Percentiles rank a stretch among this genome's conserved stretches.
phyloP scores from a whole-genome alignment of 2,888 invertebrate species.

The Lissocephala sabroskyi region DNA sequence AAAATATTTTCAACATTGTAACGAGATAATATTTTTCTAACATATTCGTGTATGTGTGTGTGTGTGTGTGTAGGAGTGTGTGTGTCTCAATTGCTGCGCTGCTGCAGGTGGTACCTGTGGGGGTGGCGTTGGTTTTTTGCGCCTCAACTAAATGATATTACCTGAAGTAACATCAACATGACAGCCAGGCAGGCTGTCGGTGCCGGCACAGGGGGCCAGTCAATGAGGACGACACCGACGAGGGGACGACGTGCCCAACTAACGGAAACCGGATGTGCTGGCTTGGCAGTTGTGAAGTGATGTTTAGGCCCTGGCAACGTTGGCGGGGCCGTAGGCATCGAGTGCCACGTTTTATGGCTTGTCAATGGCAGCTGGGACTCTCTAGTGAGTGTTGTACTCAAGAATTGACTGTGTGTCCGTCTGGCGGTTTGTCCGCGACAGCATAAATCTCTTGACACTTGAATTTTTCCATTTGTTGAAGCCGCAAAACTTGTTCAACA shows the following conservation, averaged over 20 bases:
- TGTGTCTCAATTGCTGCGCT: background rate
- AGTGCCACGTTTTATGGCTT: constrained; percentile 59
- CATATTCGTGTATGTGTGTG: constrained; percentile 36
- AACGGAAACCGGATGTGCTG: constrained; percentile 63
- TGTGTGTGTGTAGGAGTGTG: background rate
- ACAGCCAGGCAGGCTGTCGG: constrained; percentile 26
- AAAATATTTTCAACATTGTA: constrained; percentile 41
- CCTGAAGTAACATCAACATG: constrained; percentile 61
- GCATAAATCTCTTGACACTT: constrained; percentile 46
- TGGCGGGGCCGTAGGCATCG: constrained; percentile 49
- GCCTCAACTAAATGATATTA: constrained; percentile 57
- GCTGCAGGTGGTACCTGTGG: background rate
- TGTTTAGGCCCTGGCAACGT: constrained; percentile 45
- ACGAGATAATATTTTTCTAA: constrained; percentile 62
- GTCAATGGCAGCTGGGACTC: constrained; percentile 34
- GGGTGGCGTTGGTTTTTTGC: constrained; percentile 21
- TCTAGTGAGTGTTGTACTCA: no score
- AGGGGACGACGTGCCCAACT: constrained; percentile 36
- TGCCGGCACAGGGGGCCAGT: constrained; percentile 6
- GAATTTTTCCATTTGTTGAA: no score
- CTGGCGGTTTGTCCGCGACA: constrained; percentile 42
- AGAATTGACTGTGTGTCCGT: background rate
- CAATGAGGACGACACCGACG: constrained; percentile 2
- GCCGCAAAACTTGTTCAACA: no score
- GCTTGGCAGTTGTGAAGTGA: constrained; percentile 63